phyloP scores from a whole-genome alignment of 35 echinoderm and acorn worm genomes.

The Nesometra sesokonis region DNA sequence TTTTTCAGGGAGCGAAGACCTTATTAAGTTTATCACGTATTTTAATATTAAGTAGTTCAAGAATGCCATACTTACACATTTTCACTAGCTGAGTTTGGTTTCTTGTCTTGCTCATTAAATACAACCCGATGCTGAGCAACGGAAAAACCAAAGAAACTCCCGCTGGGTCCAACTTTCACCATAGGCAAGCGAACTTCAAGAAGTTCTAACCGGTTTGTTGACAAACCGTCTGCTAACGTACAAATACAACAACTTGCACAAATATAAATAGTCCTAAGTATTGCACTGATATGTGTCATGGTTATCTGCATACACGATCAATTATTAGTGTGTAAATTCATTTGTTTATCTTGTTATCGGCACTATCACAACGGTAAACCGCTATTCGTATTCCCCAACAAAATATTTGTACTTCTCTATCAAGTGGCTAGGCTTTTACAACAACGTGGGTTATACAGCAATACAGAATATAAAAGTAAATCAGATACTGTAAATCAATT shows the following conservation, averaged over 20 bases:
- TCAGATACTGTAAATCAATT: neutral
- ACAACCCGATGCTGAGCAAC: conserved; percentile 59
- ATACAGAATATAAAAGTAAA: neutral
- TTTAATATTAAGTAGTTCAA: no score
- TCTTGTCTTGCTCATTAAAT: neutral
- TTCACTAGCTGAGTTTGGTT: neutral
- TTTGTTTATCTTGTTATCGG: neutral
- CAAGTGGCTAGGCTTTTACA: neutral
- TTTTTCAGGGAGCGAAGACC: no score
- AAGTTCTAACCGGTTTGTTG: neutral
- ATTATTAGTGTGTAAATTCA: neutral
- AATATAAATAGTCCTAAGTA: neutral
- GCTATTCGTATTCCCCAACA: no score
- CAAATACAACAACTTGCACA: neutral
- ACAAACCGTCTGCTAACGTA: neutral
- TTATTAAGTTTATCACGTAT: no score
- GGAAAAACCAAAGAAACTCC: conserved; percentile 88
- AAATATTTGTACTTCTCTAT: no score
- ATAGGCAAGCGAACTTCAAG: conserved; percentile 70
- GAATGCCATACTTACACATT: neutral
- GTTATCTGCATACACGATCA: neutral
- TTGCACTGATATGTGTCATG: neutral
- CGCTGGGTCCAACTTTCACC: conserved; percentile 62
- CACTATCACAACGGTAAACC: neutral
- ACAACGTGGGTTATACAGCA: neutral